Base-by-base conservation (phyloP, 2,113 vertebrate species). In the Phycodurus eques region DNA sequence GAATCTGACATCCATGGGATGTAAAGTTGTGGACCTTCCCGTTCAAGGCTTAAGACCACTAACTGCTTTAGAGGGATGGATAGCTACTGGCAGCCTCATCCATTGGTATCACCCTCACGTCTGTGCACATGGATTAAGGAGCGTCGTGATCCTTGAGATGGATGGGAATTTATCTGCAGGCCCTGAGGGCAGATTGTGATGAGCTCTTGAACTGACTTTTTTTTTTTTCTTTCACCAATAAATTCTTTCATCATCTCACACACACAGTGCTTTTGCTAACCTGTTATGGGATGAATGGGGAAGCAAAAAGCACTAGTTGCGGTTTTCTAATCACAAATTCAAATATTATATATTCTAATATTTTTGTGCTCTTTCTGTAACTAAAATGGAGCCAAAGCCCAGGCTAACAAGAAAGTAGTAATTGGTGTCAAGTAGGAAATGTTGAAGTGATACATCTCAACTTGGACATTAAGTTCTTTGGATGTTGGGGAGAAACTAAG, bases 31-130 rank as follows among this genome's bases (percentile, higher is more conserved):
- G 56, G 27, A 31, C 56, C 22, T 27, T 12, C 22, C 4, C 12
- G 56, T 22, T 67, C 56, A 62, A 70, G 15, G 27, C 42, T 68
- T 54, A 19, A 53, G 6, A 19, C 19, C 10, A 44, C 14, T 49
- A 15, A 13, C 31, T 57, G 72, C 70, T 84, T 67, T 27, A 42
- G 59, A 56, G 57, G n/a, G 5, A 61, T 17, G 59, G 31, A 35
- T 8, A 2, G 14, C 15, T 17, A 14, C 31, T 2, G 56, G 56
- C 22, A 14, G 22, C 22, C 59, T 9, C 6, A 2, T 17, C 13
- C 31, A 35, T 85, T 80, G 75, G 82, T 71, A 81, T 73, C 65
- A 0, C 4, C 20, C 67, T 83, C 83, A 87, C 79, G 80, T 85
- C 83, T 35, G 71, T 57, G 77, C 71, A 19, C 72, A 56, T 27